Evolutionary conservation across 2,888 invertebrate species (phyloP).

Genomic region (Drosophila koepferae): DNA sequence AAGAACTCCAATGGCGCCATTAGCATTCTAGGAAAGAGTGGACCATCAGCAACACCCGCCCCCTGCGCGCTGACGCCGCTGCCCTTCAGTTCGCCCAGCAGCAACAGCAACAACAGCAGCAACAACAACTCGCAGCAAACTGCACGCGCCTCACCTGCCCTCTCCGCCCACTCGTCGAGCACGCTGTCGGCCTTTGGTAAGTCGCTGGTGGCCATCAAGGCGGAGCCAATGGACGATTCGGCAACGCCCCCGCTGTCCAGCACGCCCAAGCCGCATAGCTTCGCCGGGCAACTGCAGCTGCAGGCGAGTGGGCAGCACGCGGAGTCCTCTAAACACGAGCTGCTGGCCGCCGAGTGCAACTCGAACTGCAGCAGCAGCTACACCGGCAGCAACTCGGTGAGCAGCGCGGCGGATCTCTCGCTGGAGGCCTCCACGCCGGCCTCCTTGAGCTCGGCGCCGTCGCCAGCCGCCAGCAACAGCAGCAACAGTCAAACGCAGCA

Average conservation of each 20-base stretch:
- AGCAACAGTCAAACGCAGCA: constrained; percentile 44
- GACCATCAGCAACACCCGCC: neutral
- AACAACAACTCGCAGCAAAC: constrained; percentile 45
- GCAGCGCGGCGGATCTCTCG: constrained; percentile 82
- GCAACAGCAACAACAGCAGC: constrained; percentile 34
- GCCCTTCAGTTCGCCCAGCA: constrained; percentile 66
- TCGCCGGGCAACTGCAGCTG: constrained; percentile 71
- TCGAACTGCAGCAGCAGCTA: constrained; percentile 68
- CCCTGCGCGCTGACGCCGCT: constrained; percentile 39
- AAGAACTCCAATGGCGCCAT: constrained; percentile 83
- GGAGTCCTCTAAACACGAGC: constrained; percentile 65
- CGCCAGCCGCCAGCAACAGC: constrained; percentile 49
- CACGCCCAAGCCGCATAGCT: constrained; percentile 57
- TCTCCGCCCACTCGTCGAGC: constrained; percentile 57
- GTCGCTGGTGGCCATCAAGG: constrained; percentile 62
- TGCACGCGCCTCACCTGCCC: constrained; percentile 54
- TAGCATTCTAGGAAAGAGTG: constrained; percentile 63
- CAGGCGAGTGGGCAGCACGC: constrained; percentile 51
- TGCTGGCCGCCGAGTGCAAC: constrained; percentile 65
- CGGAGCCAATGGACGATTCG: constrained; percentile 73
- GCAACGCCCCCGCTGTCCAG: constrained; percentile 30
- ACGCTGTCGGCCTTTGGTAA: constrained; percentile 72
- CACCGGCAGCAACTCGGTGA: constrained; percentile 73
- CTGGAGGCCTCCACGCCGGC: constrained; percentile 84
- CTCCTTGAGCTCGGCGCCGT: constrained; percentile 83